A percentile compares a stretch with the other conserved stretches of the same genome.
phyloP scores from a whole-genome alignment of 2,113 vertebrate species.

The Chloropsis cyanopogon region DNA sequence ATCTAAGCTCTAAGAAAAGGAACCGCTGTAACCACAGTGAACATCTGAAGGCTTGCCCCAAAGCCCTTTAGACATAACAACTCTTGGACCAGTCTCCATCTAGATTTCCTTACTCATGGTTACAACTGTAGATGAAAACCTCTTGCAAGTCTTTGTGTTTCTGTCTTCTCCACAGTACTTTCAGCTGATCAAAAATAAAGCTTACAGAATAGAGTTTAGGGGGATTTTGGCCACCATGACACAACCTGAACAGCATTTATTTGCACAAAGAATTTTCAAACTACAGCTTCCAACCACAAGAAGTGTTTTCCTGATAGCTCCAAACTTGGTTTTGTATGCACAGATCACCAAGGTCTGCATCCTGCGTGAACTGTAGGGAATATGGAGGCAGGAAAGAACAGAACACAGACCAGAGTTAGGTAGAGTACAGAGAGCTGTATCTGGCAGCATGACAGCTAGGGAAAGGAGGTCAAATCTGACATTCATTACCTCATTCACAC shows the following conservation, averaged over 20 bases:
- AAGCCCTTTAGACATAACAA: background rate
- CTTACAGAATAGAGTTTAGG: background rate
- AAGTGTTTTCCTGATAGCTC: background rate
- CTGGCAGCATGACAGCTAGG: background rate
- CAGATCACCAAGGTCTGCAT: background rate
- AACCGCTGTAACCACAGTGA: background rate
- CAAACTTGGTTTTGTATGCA: background rate
- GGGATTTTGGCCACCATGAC: background rate
- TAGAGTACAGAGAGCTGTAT: background rate
- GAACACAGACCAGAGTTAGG: background rate
- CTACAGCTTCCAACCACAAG: background rate
- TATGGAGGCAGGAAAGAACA: background rate
- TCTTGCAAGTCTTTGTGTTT: background rate
- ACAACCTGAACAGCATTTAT: background rate
- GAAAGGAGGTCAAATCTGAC: background rate
- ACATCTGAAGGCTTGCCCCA: background rate
- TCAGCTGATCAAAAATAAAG: background rate
- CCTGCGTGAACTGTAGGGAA: accelerated
- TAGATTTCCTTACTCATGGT: background rate
- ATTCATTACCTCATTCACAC: background rate
- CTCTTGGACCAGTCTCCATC: background rate
- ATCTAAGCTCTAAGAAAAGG: background rate
- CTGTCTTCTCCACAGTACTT: background rate
- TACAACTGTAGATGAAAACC: background rate
- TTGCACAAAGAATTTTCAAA: background rate